phyloP scores from a whole-genome alignment of 2,113 vertebrate genomes.

The Oreocharis arfaki region DNA sequence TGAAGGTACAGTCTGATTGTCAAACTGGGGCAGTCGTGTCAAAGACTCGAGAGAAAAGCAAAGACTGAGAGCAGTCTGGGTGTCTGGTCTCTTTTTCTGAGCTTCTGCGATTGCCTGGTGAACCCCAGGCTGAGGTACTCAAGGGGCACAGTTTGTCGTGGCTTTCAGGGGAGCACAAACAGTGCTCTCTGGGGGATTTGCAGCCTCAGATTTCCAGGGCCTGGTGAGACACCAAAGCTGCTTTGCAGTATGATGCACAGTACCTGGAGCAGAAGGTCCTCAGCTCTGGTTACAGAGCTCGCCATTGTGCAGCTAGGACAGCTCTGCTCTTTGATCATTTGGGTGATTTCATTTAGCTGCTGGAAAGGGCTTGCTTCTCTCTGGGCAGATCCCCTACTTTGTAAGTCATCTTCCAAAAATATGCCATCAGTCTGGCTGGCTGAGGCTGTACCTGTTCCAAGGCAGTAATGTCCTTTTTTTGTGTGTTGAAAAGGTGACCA shows the following conservation, averaged over 20 bases:
- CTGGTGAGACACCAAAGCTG: background rate
- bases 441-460: background rate
- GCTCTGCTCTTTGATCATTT: background rate
- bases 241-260: background rate
- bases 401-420: background rate
- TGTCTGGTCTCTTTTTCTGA: background rate
- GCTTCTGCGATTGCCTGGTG: background rate
- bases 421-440: background rate
- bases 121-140: background rate
- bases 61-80: background rate
- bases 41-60: background rate
- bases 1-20: background rate
- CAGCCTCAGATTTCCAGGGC: background rate
- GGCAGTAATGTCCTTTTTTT: background rate
- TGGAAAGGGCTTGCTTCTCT: background rate
- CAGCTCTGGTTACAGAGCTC: background rate
- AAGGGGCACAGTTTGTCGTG: background rate
- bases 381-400: background rate
- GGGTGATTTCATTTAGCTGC: background rate
- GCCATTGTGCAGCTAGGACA: accelerated
- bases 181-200: background rate
- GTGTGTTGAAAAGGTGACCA: background rate
- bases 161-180: background rate
- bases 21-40: background rate
- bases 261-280: background rate